Conservation (phyloP, 1,140 invertebrate genomes). For the Cyclina sinensis region DNA sequence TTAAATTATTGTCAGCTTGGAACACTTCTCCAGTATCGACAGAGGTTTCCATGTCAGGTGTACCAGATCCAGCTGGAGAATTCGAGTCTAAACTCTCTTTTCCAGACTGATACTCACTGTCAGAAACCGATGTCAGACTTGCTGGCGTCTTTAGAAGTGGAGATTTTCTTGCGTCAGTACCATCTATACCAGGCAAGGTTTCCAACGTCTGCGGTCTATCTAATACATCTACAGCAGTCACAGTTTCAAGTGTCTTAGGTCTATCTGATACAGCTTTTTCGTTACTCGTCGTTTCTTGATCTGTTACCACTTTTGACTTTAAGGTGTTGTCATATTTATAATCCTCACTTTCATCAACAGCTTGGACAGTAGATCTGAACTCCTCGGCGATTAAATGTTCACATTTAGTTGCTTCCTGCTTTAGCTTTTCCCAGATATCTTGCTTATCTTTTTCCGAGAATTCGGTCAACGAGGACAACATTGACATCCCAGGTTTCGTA, state of each 20-base stretch:
- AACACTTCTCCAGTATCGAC: slow-evolving; percentile 57
- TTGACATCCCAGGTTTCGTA: neutral
- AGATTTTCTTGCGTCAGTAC: neutral
- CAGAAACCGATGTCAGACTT: slow-evolving; percentile 44
- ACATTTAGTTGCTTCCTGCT: slow-evolving; percentile 4
- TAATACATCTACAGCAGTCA: neutral
- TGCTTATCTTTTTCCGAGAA: slow-evolving; percentile 42
- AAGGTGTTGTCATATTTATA: neutral
- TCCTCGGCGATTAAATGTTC: neutral
- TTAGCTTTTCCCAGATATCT: slow-evolving; percentile 16
- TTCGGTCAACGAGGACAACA: neutral
- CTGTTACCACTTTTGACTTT: neutral
- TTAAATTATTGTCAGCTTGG: neutral
- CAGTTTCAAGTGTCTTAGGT: slow-evolving; percentile 28
- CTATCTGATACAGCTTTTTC: neutral
- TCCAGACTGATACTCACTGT: slow-evolving; percentile 63
- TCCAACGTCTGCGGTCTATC: slow-evolving; percentile 12
- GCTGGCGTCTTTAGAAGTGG: slow-evolving; percentile 10
- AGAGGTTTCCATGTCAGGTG: slow-evolving; percentile 52
- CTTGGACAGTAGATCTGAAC: neutral
- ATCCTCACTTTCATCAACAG: neutral
- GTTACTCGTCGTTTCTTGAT: neutral
- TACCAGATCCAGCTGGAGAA: slow-evolving; percentile 27
- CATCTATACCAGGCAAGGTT: neutral
- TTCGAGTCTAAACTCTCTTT: slow-evolving; percentile 41